These are phyloP conservation scores for Drosophila kanapiae DNA, from an alignment of 1,140 invertebrate species.

Conservation along the genomic window DNA sequence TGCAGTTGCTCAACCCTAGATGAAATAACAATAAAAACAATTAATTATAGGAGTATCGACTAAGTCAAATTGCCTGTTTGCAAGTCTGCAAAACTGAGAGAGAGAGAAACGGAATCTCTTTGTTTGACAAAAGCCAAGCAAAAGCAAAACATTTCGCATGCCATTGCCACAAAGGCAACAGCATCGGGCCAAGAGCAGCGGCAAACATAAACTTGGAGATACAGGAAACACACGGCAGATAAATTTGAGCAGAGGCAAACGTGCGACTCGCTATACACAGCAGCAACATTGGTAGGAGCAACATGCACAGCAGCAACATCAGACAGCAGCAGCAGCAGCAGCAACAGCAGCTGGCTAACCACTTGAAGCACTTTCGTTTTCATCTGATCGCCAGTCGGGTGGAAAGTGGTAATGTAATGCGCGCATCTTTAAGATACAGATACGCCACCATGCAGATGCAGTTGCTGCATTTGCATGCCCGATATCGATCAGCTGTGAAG, in stretches of 20 bases:
- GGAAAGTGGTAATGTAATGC: constrained; percentile 80
- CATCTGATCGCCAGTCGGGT: constrained; percentile 74
- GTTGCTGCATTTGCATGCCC: constrained; percentile 61
- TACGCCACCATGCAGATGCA: constrained; percentile 37
- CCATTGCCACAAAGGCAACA: constrained; percentile 53
- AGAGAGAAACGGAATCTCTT: constrained; percentile 30
- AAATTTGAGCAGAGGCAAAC: constrained; percentile 59
- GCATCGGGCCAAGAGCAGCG: constrained; percentile 24
- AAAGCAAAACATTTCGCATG: constrained; percentile 73
- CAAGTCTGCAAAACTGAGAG: constrained; percentile 4
- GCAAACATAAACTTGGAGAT: constrained; percentile 61
- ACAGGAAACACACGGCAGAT: constrained; percentile 64
- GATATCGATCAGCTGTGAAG: constrained; percentile 78
- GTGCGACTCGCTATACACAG: constrained; percentile 57
- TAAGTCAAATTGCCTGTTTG: constrained; percentile 46
- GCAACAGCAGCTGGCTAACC: constrained; percentile 59
- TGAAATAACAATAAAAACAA: constrained; percentile 51
- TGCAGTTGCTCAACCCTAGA: constrained; percentile 28
- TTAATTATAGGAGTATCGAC: constrained; percentile 45
- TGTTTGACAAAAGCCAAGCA: constrained; percentile 65
- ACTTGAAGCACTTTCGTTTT: constrained; percentile 83
- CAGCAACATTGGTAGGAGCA: constrained; percentile 17
- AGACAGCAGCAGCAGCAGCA: constrained; percentile 23
- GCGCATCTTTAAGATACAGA: constrained; percentile 72
- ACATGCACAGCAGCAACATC: constrained; percentile 39